Percentiles rank a stretch among this genome's conserved stretches.
phyloP scores from a whole-genome alignment of 30 jellyfish, hydroid and myxozoan genomes.

The Hydractinia echinata region DNA sequence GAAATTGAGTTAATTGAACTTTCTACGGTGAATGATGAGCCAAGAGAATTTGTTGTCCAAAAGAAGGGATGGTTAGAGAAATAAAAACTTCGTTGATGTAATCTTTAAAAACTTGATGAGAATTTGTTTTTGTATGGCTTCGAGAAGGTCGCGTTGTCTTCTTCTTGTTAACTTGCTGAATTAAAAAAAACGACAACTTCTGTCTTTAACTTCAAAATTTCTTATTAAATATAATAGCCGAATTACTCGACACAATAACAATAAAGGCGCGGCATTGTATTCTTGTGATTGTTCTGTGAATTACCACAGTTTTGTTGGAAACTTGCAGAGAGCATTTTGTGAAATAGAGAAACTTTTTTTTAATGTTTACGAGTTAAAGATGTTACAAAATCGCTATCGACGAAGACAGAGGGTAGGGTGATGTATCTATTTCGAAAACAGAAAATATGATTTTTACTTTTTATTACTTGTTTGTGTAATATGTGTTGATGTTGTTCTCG shows the following conservation, averaged over 20 bases:
- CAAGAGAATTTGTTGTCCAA: too few relatives aligned
- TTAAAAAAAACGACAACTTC: too few relatives aligned
- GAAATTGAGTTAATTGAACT: too few relatives aligned
- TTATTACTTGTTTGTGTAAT: not conserved
- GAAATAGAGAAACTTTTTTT: too few relatives aligned
- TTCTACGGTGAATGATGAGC: too few relatives aligned
- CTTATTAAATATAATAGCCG: not conserved
- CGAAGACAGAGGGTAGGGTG: constrained; percentile 22
- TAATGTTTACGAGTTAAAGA: not conserved
- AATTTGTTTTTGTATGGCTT: not conserved
- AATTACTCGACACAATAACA: not conserved
- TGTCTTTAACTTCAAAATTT: not conserved
- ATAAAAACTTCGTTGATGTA: too few relatives aligned
- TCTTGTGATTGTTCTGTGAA: not conserved
- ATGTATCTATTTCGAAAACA: not conserved
- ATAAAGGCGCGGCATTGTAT: constrained; percentile 35
- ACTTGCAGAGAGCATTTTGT: too few relatives aligned
- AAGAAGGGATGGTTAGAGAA: too few relatives aligned
- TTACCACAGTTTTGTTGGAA: too few relatives aligned
- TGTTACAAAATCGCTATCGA: constrained; percentile 35
- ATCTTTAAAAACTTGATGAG: not conserved
- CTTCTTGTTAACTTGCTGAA: not conserved
- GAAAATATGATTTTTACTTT: not conserved
- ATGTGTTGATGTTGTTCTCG: not conserved
- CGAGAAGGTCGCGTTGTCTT: not conserved